These are phyloP conservation scores for Stomorhina lunata DNA, from an alignment of 2,888 invertebrate genomes.

Conservation along the genomic window DNA sequence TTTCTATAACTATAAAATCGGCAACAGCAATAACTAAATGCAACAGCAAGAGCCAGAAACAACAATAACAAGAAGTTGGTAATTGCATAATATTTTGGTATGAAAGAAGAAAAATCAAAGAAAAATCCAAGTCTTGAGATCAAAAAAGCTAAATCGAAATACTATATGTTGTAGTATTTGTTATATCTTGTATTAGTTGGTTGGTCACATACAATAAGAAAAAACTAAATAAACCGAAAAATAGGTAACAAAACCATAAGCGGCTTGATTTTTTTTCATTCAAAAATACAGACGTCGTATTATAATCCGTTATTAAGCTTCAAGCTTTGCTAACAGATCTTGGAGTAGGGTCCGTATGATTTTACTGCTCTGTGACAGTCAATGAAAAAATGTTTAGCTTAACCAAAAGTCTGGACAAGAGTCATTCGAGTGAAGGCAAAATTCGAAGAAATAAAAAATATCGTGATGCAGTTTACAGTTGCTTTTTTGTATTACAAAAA, in stretches of 20 bases:
- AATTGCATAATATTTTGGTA: constrained; percentile 61
- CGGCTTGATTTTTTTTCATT: constrained; percentile 52
- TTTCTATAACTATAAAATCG: constrained; percentile 53
- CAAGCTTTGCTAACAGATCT: constrained; percentile 31
- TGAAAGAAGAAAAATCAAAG: constrained; percentile 5
- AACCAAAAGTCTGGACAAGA: constrained; percentile 55
- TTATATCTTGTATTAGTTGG: constrained; percentile 38
- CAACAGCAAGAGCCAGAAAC: background rate
- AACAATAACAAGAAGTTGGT: constrained; percentile 35
- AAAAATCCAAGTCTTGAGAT: constrained; percentile 45
- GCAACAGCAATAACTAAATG: constrained; percentile 31
- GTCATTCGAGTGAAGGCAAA: constrained; percentile 12
- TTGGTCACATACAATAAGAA: constrained; percentile 37
- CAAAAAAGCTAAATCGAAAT: constrained; percentile 36
- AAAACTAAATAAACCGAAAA: constrained; percentile 7
- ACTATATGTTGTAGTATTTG: constrained; percentile 23
- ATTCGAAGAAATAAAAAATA: constrained; percentile 6
- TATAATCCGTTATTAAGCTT: constrained; percentile 8
- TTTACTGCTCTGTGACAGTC: constrained; percentile 54
- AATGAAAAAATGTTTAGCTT: constrained; percentile 41
- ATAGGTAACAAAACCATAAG: constrained; percentile 50
- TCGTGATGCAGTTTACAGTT: constrained; percentile 57
- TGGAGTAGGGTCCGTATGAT: constrained; percentile 41
- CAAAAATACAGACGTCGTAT: constrained; percentile 1
- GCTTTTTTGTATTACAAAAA: background rate